phyloP scores from a whole-genome alignment of 2,113 vertebrate genomes.

The Oncorhynchus keta region DNA sequence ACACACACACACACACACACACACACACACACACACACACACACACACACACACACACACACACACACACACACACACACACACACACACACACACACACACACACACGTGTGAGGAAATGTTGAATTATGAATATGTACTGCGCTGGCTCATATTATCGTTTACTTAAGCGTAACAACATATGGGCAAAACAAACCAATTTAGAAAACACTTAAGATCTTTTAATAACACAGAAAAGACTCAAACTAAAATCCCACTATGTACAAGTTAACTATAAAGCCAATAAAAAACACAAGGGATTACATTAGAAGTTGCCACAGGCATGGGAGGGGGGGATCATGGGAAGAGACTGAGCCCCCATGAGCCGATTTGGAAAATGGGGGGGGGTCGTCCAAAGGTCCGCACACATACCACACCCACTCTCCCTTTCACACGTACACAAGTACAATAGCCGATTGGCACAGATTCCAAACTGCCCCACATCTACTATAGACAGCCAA shows the following conservation, averaged over 20 bases:
- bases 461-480: neutral
- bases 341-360: neutral
- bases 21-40: conserved; percentile 30
- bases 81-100: conserved; percentile 50
- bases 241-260: too few species aligned
- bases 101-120: conserved; percentile 39
- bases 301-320: conserved; percentile 32
- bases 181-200: too few species aligned
- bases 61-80: conserved; percentile 22
- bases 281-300: neutral
- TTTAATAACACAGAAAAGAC: too few species aligned
- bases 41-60: conserved; percentile 44
- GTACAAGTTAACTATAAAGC: neutral
- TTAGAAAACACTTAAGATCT: too few species aligned
- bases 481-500: neutral
- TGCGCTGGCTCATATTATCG: too few species aligned
- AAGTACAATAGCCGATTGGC: neutral
- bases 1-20: conserved; percentile 46
- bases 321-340: conserved; percentile 36
- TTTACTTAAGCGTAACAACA: too few species aligned
- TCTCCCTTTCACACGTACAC: neutral
- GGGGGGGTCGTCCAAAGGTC: neutral
- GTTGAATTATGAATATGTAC: too few species aligned
- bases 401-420: neutral
- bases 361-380: neutral